Percentiles rank a stretch among this genome's conserved stretches.
Evolutionary conservation across 2,888 invertebrate genomes (phyloP).

Genomic region (Brenthis hecate): DNA sequence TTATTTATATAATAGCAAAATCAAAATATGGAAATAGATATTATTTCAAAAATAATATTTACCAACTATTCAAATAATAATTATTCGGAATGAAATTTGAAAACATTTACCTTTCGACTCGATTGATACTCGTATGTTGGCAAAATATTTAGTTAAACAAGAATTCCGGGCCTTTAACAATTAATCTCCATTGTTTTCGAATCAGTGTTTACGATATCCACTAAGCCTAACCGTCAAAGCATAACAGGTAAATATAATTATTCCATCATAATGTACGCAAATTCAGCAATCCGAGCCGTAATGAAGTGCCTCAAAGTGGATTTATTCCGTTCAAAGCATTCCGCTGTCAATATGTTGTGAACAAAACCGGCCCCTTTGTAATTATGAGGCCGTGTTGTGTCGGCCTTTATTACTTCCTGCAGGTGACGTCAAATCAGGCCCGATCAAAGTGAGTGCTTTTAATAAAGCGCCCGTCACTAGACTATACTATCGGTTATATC

Average conservation of each 20-base stretch:
- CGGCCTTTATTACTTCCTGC: conserved; percentile 72
- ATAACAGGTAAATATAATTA: conserved; percentile 44
- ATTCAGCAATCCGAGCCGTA: conserved; percentile 53
- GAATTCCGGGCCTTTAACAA: conserved; percentile 2
- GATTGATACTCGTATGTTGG: not conserved
- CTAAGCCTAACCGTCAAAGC: conserved; percentile 25
- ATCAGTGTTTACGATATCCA: conserved; percentile 6
- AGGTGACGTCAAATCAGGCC: conserved; percentile 71
- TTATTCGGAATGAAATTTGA: not conserved
- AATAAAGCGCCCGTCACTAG: conserved; percentile 61
- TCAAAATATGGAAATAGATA: too few relatives aligned
- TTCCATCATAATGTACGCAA: conserved; percentile 47
- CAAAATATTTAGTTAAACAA: not conserved
- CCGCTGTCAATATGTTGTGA: conserved; percentile 65
- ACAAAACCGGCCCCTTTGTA: conserved; percentile 60
- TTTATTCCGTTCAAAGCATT: conserved; percentile 63
- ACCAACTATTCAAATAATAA: not conserved
- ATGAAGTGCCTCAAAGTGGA: conserved; percentile 62
- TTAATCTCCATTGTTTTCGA: conserved; percentile 1
- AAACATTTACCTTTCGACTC: not conserved
- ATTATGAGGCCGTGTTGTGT: conserved; percentile 64
- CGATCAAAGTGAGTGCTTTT: conserved; percentile 79
- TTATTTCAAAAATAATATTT: too few relatives aligned
- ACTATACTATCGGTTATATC: conserved; percentile 15
- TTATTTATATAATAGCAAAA: too few relatives aligned